Base-by-base conservation (phyloP, 2,888 invertebrate species). In the Melieria picta region DNA sequence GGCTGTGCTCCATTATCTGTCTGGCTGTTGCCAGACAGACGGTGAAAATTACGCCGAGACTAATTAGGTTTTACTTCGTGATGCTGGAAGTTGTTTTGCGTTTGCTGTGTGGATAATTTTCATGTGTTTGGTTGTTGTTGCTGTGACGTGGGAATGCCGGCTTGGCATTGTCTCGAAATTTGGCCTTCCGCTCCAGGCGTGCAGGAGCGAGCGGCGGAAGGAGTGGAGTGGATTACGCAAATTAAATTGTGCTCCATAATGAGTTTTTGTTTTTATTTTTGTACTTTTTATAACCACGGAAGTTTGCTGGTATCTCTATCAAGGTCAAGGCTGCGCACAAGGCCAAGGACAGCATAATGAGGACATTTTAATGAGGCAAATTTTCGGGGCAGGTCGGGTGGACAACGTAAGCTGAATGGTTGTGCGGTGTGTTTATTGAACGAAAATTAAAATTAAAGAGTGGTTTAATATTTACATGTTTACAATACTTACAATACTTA, bases 31-130 rank as follows among this genome's bases (percentile, higher is more conserved):
- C 13, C 60, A 42, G 69, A 62, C 63, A 52, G 75, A 71, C 74
- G 75, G 77, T 81, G 79, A 80, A 81, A 83, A 82, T 82, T 79
- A 82, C 80, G 79, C 75, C 73, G 72, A 74, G 79, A 81, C 82
- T 83, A 83, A 83, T 83, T 83, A 83, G 80, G 82, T 84, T 82
- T 83, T 75, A 30, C 64, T 69, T 45, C 42, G 48, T 43, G 60
- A 47, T 64, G 50, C 7, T 50, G 42, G 30, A 7, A 52, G 9
- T 64, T 63, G 63, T 50, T 46, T 11, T 11, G 50, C 45, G 9
- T 45, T 30, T 30, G 45, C 63, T 52, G 52, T 52, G 5, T n/a
- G 10, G 47, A 11, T 30, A 11, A 43, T 4, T 30, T 30, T 30
- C 30, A 46, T 42, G 9, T 42, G 13, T 50, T 11, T n/a, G 45